Base-by-base conservation (phyloP, 1,140 invertebrate genomes). In the Saxidomus purpurata region DNA sequence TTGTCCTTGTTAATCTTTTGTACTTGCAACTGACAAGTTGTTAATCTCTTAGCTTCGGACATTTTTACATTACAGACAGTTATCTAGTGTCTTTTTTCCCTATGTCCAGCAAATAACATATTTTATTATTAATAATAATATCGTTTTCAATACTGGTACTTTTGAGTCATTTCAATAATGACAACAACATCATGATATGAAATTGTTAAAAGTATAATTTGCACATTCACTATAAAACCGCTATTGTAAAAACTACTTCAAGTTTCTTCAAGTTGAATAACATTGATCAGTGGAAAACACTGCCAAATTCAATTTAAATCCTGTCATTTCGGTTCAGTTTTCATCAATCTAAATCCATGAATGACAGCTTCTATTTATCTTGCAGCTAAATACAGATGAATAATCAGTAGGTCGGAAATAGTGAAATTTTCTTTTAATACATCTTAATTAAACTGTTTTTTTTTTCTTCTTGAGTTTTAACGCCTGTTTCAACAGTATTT, bases 331-430 rank as follows among this genome's bases (percentile, higher is more conserved):
- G 8, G 67, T 71, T 38, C 25, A 28, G 67, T 38, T 71, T 71
- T 28, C 67, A 71, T 71, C 4, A 11, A 38, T 71, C 36, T 38
- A 13, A 3, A 11, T 9, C 13, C 15, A 6, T 28, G 61, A 36
- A 71, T 71, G 67, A 15, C 67, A 71, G 31, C 38, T 71, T 40
- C 67, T 38, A 71, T 71, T 28, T 38, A 71, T 38, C 31, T 71
- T 38, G 22, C n/a, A 38, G 38, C 34, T 71, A 1, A 67, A 67
- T 67, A 67, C 31, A 36, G 2, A n/a, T 38, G 17, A 15, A 71
- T 38, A 71, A 71, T 71, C 34, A 71, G 15, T 4, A 11, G 17
- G 6, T 11, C 17, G 31, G 28, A 67, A 67, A 67, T 31, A 6
- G 61, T 55, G 52, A 19, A 43, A 43, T 43, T 43, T 4, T 43